Percentiles rank a stretch among this genome's conserved stretches.
These are phyloP conservation scores for Orchestia grillus DNA, from an alignment of 1,140 invertebrate species.

Conservation along the genomic window DNA sequence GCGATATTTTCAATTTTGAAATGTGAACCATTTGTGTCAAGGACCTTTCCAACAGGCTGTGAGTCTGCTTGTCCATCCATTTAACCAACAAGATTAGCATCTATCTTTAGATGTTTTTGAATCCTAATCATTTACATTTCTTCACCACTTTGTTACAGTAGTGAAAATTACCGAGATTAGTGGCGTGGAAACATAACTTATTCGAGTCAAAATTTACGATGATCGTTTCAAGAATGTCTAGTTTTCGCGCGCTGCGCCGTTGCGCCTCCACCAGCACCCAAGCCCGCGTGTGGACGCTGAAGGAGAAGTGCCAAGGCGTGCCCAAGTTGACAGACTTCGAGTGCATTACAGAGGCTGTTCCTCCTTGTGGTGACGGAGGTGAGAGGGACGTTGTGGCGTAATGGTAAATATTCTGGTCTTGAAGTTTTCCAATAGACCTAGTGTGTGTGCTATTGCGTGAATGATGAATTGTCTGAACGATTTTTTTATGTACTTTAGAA, in stretches of 20 bases:
- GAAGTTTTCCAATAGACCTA: too few relatives aligned
- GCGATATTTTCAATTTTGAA: too few relatives aligned
- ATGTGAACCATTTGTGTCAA: too few relatives aligned
- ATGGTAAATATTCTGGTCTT: too few relatives aligned
- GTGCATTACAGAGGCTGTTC: conserved; percentile 78
- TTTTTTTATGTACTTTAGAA: too few relatives aligned
- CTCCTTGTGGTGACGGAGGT: conserved; percentile 78
- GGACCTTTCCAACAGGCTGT: too few relatives aligned
- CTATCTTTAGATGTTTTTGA: too few relatives aligned
- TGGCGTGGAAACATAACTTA: background rate
- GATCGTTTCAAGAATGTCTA: background rate
- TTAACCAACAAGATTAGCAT: too few relatives aligned
- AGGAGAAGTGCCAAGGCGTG: conserved; percentile 72
- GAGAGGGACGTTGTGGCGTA: background rate
- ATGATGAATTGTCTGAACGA: background rate
- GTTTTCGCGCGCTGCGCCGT: background rate
- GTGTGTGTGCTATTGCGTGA: too few relatives aligned
- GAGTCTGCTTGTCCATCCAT: too few relatives aligned
- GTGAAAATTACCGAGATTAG: background rate
- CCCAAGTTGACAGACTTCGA: conserved; percentile 78
- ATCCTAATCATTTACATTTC: background rate
- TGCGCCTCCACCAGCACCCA: background rate
- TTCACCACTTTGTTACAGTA: background rate
- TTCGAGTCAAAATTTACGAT: background rate
- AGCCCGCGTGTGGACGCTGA: conserved; percentile 43